phyloP scores from a whole-genome alignment of 1,140 invertebrate species.

The Reticulitermes speratus region DNA sequence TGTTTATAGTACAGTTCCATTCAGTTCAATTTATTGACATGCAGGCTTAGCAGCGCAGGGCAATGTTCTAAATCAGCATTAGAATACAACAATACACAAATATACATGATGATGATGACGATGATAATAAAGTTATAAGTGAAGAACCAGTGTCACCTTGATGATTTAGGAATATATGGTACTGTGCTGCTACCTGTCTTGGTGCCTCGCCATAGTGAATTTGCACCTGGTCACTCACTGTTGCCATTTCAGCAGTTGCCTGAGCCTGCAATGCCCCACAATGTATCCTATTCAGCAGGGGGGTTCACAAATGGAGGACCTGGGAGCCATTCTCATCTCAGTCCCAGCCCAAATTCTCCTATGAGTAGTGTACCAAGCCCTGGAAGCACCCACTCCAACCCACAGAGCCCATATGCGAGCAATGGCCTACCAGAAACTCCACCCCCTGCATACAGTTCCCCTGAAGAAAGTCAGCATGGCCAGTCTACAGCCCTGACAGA shows the following conservation, averaged over 20 bases:
- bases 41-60: no score
- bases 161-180: no score
- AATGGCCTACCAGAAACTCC: conserved; percentile 72
- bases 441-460: conserved; percentile 89
- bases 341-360: conserved; percentile 43
- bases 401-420: conserved; percentile 66
- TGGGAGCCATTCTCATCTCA: conserved; percentile 32
- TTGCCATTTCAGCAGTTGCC: conserved; percentile 85
- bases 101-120: no score
- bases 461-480: conserved; percentile 65
- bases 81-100: no score
- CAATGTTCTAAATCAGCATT: no score
- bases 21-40: no score
- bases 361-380: conserved; percentile 46
- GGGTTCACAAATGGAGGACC: conserved; percentile 60
- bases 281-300: conserved; percentile 83
- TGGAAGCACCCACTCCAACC: conserved; percentile 62
- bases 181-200: conserved; percentile 81
- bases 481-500: conserved; percentile 52
- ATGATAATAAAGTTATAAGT: no score
- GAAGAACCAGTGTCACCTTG: no score
- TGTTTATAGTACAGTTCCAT: no score
- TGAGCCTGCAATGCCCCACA: conserved; percentile 92
- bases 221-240: conserved; percentile 84
- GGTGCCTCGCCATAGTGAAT: conserved; percentile 94